Conservation (phyloP, 2,888 invertebrate species). For the Elmis aenea region DNA sequence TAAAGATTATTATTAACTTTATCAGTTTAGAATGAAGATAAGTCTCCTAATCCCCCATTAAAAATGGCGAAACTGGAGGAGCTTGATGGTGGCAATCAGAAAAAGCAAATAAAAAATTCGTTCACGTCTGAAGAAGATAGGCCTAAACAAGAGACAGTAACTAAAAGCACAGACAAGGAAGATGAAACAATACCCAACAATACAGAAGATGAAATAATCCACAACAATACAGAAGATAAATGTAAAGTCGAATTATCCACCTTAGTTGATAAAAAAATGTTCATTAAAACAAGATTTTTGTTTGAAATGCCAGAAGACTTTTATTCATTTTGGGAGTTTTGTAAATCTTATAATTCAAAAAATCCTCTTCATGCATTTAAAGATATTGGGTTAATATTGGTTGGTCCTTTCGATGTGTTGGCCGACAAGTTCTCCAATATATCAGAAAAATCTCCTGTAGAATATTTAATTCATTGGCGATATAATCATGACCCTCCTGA, state of each 20-base stretch:
- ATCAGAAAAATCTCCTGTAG: conserved; percentile 49
- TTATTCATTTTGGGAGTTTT: conserved; percentile 76
- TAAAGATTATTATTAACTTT: not conserved
- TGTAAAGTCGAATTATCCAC: not conserved
- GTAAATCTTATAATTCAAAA: conserved; percentile 52
- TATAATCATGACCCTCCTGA: conserved; percentile 94
- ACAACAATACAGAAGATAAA: conserved; percentile 8
- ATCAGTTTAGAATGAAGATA: not conserved
- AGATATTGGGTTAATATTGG: conserved; percentile 63
- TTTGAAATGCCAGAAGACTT: conserved; percentile 89
- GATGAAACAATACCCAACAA: no score
- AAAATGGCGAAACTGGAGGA: conserved; percentile 4
- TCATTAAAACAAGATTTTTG: conserved; percentile 70
- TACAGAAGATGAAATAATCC: conserved; percentile 6
- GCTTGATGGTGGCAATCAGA: conserved; percentile 5
- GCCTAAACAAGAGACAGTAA: not conserved
- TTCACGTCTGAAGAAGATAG: conserved; percentile 24
- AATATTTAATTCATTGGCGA: conserved; percentile 80
- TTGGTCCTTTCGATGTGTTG: conserved; percentile 86
- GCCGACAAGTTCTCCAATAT: conserved; percentile 55
- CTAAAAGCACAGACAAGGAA: not conserved
- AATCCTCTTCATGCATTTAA: conserved; percentile 61
- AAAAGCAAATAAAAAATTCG: conserved; percentile 18
- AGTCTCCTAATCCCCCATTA: conserved; percentile 1
- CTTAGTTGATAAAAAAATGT: conserved; percentile 32